phyloP scores from a whole-genome alignment of 2,888 invertebrate species.

The Podabrus alpinus region DNA sequence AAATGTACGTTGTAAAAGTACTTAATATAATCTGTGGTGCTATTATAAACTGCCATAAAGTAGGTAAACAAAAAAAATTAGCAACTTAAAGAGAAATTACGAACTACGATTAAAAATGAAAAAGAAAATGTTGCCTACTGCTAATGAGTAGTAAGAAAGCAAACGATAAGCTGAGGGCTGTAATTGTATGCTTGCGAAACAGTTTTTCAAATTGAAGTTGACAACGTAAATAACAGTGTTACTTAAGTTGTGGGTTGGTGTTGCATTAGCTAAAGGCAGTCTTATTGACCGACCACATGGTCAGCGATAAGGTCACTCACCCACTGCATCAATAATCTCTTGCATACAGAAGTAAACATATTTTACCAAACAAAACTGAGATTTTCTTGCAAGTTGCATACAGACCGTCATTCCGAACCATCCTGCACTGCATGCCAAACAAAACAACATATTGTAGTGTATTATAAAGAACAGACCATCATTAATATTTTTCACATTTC shows the following conservation, averaged over 20 bases:
- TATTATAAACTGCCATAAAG: background rate
- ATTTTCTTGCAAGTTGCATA: background rate
- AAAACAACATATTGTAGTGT: background rate
- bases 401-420: background rate
- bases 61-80: background rate
- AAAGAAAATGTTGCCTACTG: background rate
- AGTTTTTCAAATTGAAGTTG: background rate
- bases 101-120: background rate
- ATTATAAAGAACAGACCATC: background rate
- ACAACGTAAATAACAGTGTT: conserved; percentile 14
- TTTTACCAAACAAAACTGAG: background rate
- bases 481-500: background rate
- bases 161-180: background rate
- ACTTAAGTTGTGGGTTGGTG: conserved; percentile 19
- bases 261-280: conserved; percentile 13
- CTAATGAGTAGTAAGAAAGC: background rate
- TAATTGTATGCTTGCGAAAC: background rate
- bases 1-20: background rate
- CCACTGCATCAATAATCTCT: conserved; percentile 3
- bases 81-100: background rate
- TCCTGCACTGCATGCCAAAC: background rate
- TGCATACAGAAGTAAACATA: background rate
- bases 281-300: conserved; percentile 20
- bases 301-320: conserved; percentile 26
- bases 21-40: background rate